Base-by-base conservation (phyloP, 2,888 invertebrate species). In the Ochropleura plecta region DNA sequence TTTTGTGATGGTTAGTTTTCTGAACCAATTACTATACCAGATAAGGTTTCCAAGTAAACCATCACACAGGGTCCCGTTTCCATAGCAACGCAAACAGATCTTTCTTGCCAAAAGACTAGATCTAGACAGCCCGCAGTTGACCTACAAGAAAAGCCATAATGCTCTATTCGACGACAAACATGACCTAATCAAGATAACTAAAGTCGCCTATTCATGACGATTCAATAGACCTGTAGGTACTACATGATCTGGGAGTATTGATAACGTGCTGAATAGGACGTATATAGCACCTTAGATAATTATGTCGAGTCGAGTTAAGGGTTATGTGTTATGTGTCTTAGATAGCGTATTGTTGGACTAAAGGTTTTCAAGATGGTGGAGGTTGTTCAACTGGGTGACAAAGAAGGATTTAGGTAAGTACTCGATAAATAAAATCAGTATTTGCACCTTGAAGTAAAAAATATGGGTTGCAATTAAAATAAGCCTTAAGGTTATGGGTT, bases 171-270 rank as follows among this genome's bases (percentile, higher is more conserved):
- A 10, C 8, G n/a, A 71, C 78, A 77, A 81, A 76, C 67, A 75
- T 44, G 57, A 53, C 63, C 48, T 69, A 62, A 84, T 84, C 83
- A 78, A 68, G 82, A 85, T 73, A 57, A 70, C 75, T 82, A 70
- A 76, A 78, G 78, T 72, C 46, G 57, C 10, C 82, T 62, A 84
- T 83, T 84, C 71, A 84, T 30, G 59, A 44, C 71, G 71, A 66
- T 67, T 84, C 85, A 82, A 83, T 84, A 62, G 78, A 76, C 71
- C 75, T 72, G 71, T 76, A 72, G 40, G 63, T 48, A 78, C 66
- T 73, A 78, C 82, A 78, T 67, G 85, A 84, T 84, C 85, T 69
- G 83, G 77, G 73, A 72, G 51, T 78, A 78, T 84, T 74, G 85
- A 84, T 84, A 84, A 55, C 71, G 62, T 40, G 7, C 68, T 84